A percentile compares a stretch with the other conserved stretches of the same genome.
Evolutionary conservation across 2,797 vertebrate genomes (phyloP).

Genomic region (Lerista edwardsae): DNA sequence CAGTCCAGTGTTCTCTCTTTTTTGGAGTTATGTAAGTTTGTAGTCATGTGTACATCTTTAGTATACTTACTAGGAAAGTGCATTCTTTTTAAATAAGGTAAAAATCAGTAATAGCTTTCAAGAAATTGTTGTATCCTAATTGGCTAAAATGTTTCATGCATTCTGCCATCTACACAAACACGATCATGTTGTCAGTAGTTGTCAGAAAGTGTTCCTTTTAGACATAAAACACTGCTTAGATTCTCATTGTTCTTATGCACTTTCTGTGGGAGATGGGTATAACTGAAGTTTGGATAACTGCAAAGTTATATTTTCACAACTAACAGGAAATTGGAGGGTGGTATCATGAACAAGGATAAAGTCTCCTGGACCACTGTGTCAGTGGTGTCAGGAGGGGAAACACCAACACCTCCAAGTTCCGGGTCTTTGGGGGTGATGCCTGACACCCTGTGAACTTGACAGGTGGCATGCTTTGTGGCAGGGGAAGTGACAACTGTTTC

Average conservation of each 20-base stretch:
- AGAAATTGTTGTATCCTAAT: background rate
- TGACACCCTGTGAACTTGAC: too few relatives aligned
- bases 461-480: too few relatives aligned
- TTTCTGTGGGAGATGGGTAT: slow-evolving; percentile 44
- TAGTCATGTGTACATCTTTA: background rate
- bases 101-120: background rate
- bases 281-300: slow-evolving; percentile 50
- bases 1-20: background rate
- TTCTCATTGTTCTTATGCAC: slow-evolving; percentile 49
- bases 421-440: too few relatives aligned
- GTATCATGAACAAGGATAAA: too few relatives aligned
- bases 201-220: background rate
- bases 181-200: background rate
- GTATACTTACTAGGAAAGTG: background rate
- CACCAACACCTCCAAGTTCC: too few relatives aligned
- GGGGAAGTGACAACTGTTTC: too few relatives aligned
- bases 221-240: background rate
- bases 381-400: too few relatives aligned
- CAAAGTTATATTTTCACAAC: slow-evolving; percentile 59
- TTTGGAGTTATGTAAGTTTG: background rate
- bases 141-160: background rate
- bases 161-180: background rate
- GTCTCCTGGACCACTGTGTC: too few relatives aligned
- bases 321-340: slow-evolving; percentile 58
- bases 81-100: background rate